Base-by-base conservation (phyloP, 2,888 invertebrate species). In the Drosophila picticornis region DNA sequence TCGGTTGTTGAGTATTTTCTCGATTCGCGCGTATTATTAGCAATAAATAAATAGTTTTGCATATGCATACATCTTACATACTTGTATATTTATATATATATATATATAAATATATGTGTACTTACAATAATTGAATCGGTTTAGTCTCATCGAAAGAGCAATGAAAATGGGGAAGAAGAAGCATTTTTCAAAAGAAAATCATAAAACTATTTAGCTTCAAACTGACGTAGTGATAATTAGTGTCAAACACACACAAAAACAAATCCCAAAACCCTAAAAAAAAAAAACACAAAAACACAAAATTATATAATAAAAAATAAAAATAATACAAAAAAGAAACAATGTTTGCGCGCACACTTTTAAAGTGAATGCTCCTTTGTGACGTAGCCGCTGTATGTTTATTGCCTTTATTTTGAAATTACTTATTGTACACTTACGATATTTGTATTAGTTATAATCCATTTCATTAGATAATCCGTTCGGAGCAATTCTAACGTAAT, bases 141-240 rank as follows among this genome's bases (percentile, higher is more conserved):
- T 75, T 75, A 86, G 75, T 71, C 71, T 77, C 80, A 80, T 77
- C 72, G 60, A 67, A 65, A 75, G 81, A 83, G 77, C 75, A 72
- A 83, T 78, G 66, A 64, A 75, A 65, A 81, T 50, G 65, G 66
- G 52, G 57, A 65, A 71, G 57, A 67, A 53, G 70, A 61, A 80
- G 58, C 56, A 82, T 70, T 64, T 63, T 73, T 55, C 61, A 56
- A 66, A 57, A 62, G 55, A 62, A 68, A 63, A 52, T 67, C 58
- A 61, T n/a, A 55, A 53, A 89, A 74, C 73, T 78, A 77, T 82
- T 78, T 77, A 80, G 82, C 88, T 90, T 88, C 86, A 83, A 86
- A 87, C 82, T 90, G 86, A 79, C 86, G 90, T 88, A 91, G 88
- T 89, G 89, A 88, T 90, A 88, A 88, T 88, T 82, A 82, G 88